A percentile compares a stretch with the other conserved stretches of the same genome.
phyloP scores from a whole-genome alignment of 2,888 invertebrate species.

The Tetragonisca angustula region DNA sequence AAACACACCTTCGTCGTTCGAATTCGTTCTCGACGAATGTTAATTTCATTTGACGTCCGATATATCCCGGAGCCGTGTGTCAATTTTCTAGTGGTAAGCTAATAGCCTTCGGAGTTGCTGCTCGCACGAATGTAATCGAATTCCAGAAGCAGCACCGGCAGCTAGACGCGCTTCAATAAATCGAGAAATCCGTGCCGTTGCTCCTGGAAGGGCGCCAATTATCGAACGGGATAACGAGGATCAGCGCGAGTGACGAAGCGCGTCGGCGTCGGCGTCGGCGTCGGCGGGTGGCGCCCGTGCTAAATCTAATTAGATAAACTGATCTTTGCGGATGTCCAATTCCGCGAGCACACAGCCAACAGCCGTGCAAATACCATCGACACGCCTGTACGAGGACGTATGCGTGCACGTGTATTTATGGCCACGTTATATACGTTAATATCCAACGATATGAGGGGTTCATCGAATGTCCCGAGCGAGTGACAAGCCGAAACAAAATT shows the following conservation, averaged over 20 bases:
- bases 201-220: conserved; percentile 72
- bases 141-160: conserved; percentile 63
- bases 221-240: conserved; percentile 72
- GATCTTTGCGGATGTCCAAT: conserved; percentile 64
- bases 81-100: conserved; percentile 45
- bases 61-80: conserved; percentile 22
- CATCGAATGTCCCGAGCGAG: no score
- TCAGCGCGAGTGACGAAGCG: conserved; percentile 66
- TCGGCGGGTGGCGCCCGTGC: conserved; percentile 27
- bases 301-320: conserved; percentile 72
- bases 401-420: neutral
- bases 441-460: neutral
- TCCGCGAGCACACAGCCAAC: conserved; percentile 31
- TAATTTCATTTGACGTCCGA: neutral
- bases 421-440: neutral
- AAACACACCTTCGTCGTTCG: no score
- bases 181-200: conserved; percentile 61
- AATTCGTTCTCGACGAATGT: neutral
- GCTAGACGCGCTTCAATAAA: conserved; percentile 65
- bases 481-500: no score
- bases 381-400: neutral
- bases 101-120: conserved; percentile 56
- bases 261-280: neutral
- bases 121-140: conserved; percentile 55
- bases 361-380: conserved; percentile 5